Conservation (phyloP, 1,140 invertebrate genomes). For the Rhagoletis zephyria region DNA sequence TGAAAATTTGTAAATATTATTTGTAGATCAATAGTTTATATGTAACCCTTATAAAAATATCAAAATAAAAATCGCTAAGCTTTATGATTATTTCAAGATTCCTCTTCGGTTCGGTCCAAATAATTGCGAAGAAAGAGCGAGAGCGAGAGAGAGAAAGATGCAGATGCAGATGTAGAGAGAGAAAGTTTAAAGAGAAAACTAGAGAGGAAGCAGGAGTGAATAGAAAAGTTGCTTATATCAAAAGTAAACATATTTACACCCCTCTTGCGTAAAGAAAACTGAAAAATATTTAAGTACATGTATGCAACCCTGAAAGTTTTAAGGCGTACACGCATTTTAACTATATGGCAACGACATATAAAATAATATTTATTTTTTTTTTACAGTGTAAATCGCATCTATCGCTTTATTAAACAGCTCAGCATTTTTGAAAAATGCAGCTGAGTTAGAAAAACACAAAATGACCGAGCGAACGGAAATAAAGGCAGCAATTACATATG, state of each 20-base stretch:
- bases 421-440: conserved; percentile 41
- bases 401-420: neutral
- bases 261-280: neutral
- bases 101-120: conserved; percentile 26
- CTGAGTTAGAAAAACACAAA: conserved; percentile 19
- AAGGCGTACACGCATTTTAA: neutral
- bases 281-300: neutral
- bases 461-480: conserved; percentile 34
- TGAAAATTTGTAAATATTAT: conserved; percentile 28
- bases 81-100: conserved; percentile 39
- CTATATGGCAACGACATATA: conserved; percentile 11
- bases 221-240: conserved; percentile 10
- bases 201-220: neutral
- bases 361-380: neutral
- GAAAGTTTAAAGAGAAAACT: neutral
- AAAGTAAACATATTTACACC: neutral
- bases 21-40: conserved; percentile 53
- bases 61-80: conserved; percentile 51
- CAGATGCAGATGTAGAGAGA: conserved; percentile 1
- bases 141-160: conserved; percentile 34
- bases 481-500: conserved; percentile 59
- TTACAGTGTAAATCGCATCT: neutral
- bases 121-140: conserved; percentile 14
- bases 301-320: conserved; percentile 25
- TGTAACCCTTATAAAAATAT: conserved; percentile 52